phyloP scores from a whole-genome alignment of 2,797 vertebrate genomes.

The Crocodylus rhombifer region DNA sequence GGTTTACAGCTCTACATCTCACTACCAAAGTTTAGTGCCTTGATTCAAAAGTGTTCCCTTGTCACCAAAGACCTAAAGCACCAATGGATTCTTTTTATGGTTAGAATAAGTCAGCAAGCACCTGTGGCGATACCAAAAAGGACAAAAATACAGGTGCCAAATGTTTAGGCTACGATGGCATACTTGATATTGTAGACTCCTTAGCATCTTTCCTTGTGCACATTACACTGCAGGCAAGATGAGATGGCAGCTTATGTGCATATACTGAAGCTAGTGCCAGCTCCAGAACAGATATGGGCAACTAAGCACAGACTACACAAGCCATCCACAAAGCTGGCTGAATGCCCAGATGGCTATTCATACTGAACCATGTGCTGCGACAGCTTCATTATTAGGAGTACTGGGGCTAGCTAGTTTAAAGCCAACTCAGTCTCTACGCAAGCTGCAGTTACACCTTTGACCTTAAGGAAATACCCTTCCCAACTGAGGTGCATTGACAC shows the following conservation, averaged over 20 bases:
- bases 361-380: background rate
- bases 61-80: background rate
- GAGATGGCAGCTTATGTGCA: too few relatives aligned
- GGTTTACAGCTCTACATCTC: background rate
- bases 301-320: background rate
- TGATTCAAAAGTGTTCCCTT: background rate
- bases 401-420: background rate
- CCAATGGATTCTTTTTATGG: background rate
- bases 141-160: background rate
- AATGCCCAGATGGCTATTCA: accelerated
- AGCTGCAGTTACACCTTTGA: accelerated
- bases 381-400: background rate
- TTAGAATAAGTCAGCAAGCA: background rate
- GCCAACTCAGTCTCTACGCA: background rate
- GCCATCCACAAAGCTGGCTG: background rate
- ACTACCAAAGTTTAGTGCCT: accelerated
- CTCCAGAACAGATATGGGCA: too few relatives aligned
- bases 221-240: too few relatives aligned
- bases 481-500: too few relatives aligned
- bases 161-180: background rate
- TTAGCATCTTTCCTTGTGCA: background rate
- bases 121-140: background rate
- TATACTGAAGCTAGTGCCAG: too few relatives aligned
- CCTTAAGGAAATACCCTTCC: accelerated
- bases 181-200: background rate